Percentiles rank a stretch among this genome's conserved stretches.
These are phyloP conservation scores for Acleris literana DNA, from an alignment of 2,888 invertebrate species.

Conservation along the genomic window DNA sequence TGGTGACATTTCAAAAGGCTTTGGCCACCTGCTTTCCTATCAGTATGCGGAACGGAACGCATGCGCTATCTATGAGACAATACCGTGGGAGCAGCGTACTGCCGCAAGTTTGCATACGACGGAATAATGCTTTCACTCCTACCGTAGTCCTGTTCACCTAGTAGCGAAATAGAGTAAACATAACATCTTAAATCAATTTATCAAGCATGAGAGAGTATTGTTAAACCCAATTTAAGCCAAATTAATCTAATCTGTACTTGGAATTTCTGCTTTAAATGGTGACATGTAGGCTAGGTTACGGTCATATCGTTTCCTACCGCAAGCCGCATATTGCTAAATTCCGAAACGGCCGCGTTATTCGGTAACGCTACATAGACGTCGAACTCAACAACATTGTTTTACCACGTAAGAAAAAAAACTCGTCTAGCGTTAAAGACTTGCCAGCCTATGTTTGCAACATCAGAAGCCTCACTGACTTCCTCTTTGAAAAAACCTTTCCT, in stretches of 20 bases:
- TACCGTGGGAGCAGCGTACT: slow-evolving; percentile 21
- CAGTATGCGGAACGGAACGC: slow-evolving; percentile 31
- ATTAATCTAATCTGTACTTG: too few species aligned
- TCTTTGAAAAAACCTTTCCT: too few species aligned
- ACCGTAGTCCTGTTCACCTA: slow-evolving; percentile 8
- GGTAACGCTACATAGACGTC: neutral
- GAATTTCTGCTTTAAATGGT: too few species aligned
- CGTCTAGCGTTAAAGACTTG: too few species aligned
- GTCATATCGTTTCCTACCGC: neutral
- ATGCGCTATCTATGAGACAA: slow-evolving; percentile 10
- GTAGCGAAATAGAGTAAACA: neutral
- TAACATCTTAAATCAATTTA: too few species aligned
- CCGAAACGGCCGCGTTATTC: slow-evolving; percentile 1
- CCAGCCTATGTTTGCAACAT: too few species aligned
- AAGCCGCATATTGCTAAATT: slow-evolving; percentile 16
- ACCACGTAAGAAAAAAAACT: too few species aligned
- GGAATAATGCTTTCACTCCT: slow-evolving; percentile 20
- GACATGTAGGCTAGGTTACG: too few species aligned
- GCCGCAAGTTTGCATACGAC: slow-evolving; percentile 9
- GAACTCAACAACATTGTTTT: neutral
- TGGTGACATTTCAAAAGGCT: slow-evolving; percentile 22
- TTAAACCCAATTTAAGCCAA: too few species aligned
- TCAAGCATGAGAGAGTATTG: too few species aligned
- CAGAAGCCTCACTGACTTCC: too few species aligned
- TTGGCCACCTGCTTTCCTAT: slow-evolving; percentile 21